Conservation (phyloP, 2,113 vertebrate species). For the Phalacrocorax brasilianus region DNA sequence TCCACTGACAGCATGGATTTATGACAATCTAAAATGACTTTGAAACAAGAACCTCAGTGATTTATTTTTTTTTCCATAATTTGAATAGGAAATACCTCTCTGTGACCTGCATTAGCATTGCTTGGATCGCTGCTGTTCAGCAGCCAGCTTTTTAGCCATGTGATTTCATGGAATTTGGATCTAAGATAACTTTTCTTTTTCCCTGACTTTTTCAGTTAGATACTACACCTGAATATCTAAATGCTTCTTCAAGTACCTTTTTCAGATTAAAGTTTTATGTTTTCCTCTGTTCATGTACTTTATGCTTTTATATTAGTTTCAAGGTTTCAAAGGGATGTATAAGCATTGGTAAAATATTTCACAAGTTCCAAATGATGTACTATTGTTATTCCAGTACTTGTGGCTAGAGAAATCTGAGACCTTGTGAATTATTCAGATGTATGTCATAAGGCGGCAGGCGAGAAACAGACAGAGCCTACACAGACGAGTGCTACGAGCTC, state of each 20-base stretch:
- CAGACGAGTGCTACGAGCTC: neutral
- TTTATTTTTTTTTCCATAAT: neutral
- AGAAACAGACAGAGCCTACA: neutral
- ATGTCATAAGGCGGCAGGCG: neutral
- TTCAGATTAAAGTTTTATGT: neutral
- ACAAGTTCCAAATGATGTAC: neutral
- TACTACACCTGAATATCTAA: neutral
- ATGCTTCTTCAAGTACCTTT: neutral
- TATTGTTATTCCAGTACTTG: neutral
- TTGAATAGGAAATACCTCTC: neutral
- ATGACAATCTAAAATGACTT: neutral
- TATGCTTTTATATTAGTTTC: neutral
- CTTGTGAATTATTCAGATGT: slow-evolving; percentile 42
- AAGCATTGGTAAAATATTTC: neutral
- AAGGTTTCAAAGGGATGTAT: neutral
- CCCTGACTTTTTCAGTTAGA: neutral
- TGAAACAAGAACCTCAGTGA: neutral
- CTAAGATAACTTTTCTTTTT: neutral
- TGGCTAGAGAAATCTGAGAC: slow-evolving; percentile 19
- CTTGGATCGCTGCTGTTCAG: neutral
- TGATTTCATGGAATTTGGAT: neutral
- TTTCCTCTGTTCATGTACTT: neutral
- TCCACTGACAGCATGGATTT: neutral
- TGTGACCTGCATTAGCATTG: neutral
- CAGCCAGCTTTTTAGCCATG: neutral